Conservation (phyloP, 2,797 vertebrate species). For the Thripadectes ignobilis region DNA sequence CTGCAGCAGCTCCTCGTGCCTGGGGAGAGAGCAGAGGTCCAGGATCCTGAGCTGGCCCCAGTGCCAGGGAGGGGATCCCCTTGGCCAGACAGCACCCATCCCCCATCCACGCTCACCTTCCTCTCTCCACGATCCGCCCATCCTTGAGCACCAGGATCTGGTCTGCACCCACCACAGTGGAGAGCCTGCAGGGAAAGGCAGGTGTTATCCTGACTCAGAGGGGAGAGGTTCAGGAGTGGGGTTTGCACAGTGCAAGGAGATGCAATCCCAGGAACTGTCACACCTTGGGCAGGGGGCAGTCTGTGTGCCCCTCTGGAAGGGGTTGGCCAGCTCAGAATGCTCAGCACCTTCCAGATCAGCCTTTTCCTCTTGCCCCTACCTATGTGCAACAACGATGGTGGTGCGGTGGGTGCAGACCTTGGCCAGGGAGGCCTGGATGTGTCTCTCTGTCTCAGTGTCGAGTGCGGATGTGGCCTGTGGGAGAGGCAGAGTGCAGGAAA, state of each 20-base stretch:
- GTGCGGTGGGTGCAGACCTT: constrained; percentile 90
- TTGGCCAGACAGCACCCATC: rapidly evolving
- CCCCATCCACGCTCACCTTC: constrained; percentile 78
- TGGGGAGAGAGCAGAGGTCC: not conserved
- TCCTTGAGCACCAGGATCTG: constrained; percentile 92
- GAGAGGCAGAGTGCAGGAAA: not conserved
- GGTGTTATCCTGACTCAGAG: not conserved
- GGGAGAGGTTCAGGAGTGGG: not conserved
- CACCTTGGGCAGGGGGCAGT: not conserved
- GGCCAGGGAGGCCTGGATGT: constrained; percentile 92
- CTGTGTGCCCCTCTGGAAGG: rapidly evolving
- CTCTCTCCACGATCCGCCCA: constrained; percentile 85
- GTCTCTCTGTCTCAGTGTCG: constrained; percentile 93
- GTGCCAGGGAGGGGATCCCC: not conserved
- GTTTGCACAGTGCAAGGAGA: not conserved
- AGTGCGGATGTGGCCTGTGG: constrained; percentile 91
- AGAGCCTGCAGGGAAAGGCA: constrained; percentile 79
- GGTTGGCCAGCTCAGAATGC: not conserved
- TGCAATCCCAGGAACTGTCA: not conserved
- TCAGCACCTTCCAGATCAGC: not conserved
- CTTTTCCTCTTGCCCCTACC: constrained; percentile 71
- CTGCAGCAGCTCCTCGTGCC: constrained; percentile 88
- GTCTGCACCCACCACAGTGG: constrained; percentile 91
- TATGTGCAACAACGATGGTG: constrained; percentile 92
- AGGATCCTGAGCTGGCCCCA: not conserved